Evolutionary conservation across 2,113 vertebrate species (phyloP), one percentile per base, ranked within the genome.

Genomic region (Empidonax alnorum): DNA sequence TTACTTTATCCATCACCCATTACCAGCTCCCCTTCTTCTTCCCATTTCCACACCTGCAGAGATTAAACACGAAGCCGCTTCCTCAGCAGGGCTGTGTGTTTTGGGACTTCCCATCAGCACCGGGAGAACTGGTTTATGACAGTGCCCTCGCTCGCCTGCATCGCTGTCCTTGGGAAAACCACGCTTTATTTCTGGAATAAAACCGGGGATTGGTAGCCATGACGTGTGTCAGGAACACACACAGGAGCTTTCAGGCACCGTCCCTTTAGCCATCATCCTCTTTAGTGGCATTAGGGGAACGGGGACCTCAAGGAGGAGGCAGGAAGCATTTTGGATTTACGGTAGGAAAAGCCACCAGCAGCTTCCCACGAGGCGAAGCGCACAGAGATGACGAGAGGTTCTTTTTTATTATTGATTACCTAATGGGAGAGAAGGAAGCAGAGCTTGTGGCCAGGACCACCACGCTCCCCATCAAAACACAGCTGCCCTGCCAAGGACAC

Each of bases 101-200:
- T 52, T 1, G 1, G 84, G 77, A 82, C 61, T 69, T 77, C n/a
- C n/a, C 7, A 5, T 6, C 75, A 82, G 67, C 47, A 19, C 80
- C 66, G 89, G 73, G 58, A 84, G 78, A 91, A 93, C 72, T 50
- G 94, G 78, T 95, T 96, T 87, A 24, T 37, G 68, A 69, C 50
- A 71, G 25, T 3, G 9, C 63, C 4, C 30, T 52, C 1, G 3
- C 42, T 30, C 0, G 0, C 68, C 69, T 37, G 62, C 66, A 66
- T 52, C 35, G 0, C 1, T 14, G 33, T 14, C 28, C 72, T 73
- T 17, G 25, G 24, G 67, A 73, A 83, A 90, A 16, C 3, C 69
- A 52, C 14, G 2, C 9, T 53, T 24, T 0, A 14, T 56, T 63
- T 53, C 58, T 47, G 63, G 37, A 59, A 55, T 47, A 31, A 69